Conservation (phyloP, 2,888 invertebrate genomes). For the Syritta pipiens region DNA sequence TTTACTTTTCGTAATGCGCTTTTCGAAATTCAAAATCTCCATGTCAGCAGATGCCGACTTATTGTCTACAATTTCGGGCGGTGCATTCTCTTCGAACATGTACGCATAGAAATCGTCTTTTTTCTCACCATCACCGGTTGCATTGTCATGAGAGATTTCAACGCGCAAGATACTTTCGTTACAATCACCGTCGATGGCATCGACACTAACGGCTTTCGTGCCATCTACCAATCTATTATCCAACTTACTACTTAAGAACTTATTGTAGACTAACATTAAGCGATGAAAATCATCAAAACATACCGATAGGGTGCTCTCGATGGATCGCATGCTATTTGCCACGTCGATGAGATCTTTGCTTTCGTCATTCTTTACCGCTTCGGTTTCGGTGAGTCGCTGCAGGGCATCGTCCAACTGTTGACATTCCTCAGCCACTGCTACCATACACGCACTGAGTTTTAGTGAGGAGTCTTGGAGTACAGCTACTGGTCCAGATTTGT, state of each 20-base stretch:
- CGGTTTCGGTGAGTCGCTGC: constrained; percentile 75
- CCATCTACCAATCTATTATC: constrained; percentile 60
- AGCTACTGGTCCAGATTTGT: constrained; percentile 74
- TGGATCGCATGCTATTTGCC: constrained; percentile 76
- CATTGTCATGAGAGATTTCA: constrained; percentile 74
- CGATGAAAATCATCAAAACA: constrained; percentile 79
- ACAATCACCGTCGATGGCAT: constrained; percentile 56
- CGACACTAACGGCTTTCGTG: constrained; percentile 11
- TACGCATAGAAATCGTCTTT: constrained; percentile 78
- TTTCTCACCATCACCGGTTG: constrained; percentile 71
- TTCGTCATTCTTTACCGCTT: constrained; percentile 74
- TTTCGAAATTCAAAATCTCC: constrained; percentile 77
- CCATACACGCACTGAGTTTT: constrained; percentile 77
- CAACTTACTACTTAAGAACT: constrained; percentile 76
- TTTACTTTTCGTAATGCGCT: constrained; percentile 76
- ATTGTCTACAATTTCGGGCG: constrained; percentile 52
- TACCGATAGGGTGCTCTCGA: constrained; percentile 76
- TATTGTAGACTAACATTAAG: constrained; percentile 78
- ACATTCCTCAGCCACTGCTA: constrained; percentile 78
- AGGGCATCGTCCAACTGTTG: constrained; percentile 76
- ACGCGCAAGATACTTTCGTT: constrained; percentile 76
- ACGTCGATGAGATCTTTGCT: constrained; percentile 75
- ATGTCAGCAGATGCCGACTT: constrained; percentile 71
- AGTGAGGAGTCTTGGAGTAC: constrained; percentile 77
- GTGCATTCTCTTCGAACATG: constrained; percentile 76